Evolutionary conservation across 1,140 invertebrate species (phyloP), one percentile per base, ranked within the genome.

Genomic region (Cotesia typhae): DNA sequence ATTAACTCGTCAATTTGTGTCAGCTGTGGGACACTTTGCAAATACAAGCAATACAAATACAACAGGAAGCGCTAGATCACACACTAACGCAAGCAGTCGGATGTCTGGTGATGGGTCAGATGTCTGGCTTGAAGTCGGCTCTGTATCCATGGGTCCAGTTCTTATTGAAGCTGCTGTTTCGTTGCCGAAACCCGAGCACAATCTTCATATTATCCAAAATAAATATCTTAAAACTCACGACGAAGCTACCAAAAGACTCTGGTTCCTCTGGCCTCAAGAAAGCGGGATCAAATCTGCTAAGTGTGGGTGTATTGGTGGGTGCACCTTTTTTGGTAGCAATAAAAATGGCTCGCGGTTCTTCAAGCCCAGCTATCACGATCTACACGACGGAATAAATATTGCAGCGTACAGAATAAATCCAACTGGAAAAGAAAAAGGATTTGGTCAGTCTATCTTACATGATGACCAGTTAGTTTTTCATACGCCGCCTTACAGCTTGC

Each of bases 301-400:
- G 76, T 99, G 98, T 85, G 97, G 96, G 0, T 99, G 98, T 86
- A 93, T 95, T 55, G 98, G 98, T 2, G 96, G 96, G 0, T 98
- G 96, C 82, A 88, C 89, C 12, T 99, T 99, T 86, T 99, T 99
- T 84, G 97, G 96, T 4, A 92, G 89, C 59, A 96, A 96, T 83
- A 89, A 89, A 77, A 97, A 97, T 83, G 96, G 96, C 0, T 83
- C 91, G 17, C 91, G 91, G 76, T 97, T 98, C 83, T 95, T 98
- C 71, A 94, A 95, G 80, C 94, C 95, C 0, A 93, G 89, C 76
- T 89, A 90, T 35, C 90, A 92, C 63, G 95, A 96, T 86, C 85
- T 94, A 59, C 89, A 90, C 61, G 94, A 96, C 79, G 94, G 94
- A 2, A 90, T 93, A 36, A 96, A 96, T 77, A 90, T 95, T 67